Conservation (phyloP, 2,888 invertebrate species). For the Agrochola circellaris region DNA sequence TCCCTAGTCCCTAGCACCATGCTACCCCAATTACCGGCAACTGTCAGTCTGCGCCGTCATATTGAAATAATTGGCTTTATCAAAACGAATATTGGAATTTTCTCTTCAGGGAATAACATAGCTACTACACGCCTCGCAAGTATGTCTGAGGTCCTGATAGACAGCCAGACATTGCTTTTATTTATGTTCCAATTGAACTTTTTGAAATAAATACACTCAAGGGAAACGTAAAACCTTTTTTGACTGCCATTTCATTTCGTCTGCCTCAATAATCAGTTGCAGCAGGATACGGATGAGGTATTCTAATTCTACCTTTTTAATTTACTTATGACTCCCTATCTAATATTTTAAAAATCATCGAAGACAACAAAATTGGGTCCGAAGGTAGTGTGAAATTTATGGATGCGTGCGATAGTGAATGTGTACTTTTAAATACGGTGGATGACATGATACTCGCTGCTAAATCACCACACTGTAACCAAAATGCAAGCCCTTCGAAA, state of each 20-base stretch:
- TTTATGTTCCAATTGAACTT: neutral
- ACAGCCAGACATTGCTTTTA: neutral
- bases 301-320: neutral
- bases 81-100: conserved; percentile 26
- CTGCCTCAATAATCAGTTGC: neutral
- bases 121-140: neutral
- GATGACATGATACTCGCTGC: no score
- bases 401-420: no score
- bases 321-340: no score
- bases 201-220: neutral
- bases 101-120: conserved; percentile 1
- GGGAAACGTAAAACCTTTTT: neutral
- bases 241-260: neutral
- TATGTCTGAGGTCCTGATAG: conserved; percentile 4
- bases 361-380: no score
- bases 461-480: no score
- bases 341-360: no score
- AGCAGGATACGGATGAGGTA: neutral
- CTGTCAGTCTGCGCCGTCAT: conserved; percentile 19
- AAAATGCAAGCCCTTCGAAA: no score
- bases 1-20: conserved; percentile 24
- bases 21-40: conserved; percentile 52
- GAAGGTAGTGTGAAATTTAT: no score
- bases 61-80: conserved; percentile 27
- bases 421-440: no score